Percentiles rank a stretch among this genome's conserved stretches.
Conservation (phyloP, 2,797 vertebrate species). For the Galagoides demidoff region DNA sequence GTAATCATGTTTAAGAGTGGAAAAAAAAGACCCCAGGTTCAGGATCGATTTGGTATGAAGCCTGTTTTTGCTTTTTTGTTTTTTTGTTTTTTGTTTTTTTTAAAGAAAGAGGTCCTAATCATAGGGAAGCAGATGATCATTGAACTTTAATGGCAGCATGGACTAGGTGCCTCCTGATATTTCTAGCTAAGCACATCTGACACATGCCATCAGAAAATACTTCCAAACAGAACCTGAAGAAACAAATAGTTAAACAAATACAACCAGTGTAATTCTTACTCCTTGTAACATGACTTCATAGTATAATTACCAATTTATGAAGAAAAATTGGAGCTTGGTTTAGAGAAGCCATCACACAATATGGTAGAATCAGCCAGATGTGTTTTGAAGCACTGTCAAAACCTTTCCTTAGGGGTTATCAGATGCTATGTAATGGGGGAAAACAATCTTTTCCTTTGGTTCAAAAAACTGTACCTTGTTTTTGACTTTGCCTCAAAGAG, state of each 20-base stretch:
- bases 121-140: not conserved
- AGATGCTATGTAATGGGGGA: not conserved
- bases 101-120: not conserved
- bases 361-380: not conserved
- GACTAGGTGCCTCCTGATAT: not conserved
- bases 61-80: not conserved
- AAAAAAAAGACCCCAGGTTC: not conserved
- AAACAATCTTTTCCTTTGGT: not conserved
- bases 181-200: not conserved
- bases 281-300: not conserved
- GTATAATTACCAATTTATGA: not conserved
- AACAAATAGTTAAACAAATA: not conserved
- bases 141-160: not conserved
- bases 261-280: not conserved
- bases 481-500: constrained; percentile 33
- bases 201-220: not conserved
- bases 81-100: not conserved
- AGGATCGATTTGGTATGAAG: not conserved
- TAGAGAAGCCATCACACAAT: not conserved
- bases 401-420: not conserved
- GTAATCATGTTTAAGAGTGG: not conserved
- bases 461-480: constrained; percentile 35
- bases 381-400: not conserved
- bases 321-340: not conserved
- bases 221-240: not conserved